phyloP scores from a whole-genome alignment of 2,888 invertebrate species.

The Pachycephus smyrnensis region DNA sequence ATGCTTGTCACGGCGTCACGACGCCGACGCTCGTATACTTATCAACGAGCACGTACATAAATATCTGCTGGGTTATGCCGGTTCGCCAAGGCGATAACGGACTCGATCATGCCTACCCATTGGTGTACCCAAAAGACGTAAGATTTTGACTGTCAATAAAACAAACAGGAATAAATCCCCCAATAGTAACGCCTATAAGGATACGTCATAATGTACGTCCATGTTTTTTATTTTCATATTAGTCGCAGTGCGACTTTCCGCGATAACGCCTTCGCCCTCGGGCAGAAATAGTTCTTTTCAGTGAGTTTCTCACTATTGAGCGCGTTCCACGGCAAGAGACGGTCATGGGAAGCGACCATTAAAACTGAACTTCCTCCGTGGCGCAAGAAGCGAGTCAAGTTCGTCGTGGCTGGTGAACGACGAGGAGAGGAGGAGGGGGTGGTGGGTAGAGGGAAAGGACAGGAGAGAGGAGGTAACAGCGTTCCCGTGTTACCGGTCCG shows the following conservation, averaged over 20 bases:
- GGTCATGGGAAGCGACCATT: conserved; percentile 55
- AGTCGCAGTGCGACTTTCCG: background rate
- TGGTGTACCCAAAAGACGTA: background rate
- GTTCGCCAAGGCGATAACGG: background rate
- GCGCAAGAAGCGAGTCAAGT: conserved; percentile 46
- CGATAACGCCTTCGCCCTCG: background rate
- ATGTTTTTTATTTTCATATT: no score
- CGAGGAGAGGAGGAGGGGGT: background rate
- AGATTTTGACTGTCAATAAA: background rate
- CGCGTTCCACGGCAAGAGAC: conserved; percentile 26
- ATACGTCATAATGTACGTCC: background rate
- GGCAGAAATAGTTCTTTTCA: background rate
- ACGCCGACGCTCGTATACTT: background rate
- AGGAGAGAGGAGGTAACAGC: conserved; percentile 53
- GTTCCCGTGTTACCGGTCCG: conserved; percentile 61
- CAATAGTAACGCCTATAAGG: background rate
- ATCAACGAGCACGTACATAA: background rate
- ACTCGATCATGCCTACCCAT: background rate
- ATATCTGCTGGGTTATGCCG: background rate
- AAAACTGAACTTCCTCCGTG: conserved; percentile 45
- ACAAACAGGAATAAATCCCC: no score
- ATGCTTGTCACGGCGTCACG: conserved; percentile 7
- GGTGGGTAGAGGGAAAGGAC: background rate
- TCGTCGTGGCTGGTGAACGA: conserved; percentile 24
- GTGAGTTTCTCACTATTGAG: conserved; percentile 12